Base-by-base conservation (phyloP, 2,888 invertebrate species). In the Folsomia manolachei region DNA sequence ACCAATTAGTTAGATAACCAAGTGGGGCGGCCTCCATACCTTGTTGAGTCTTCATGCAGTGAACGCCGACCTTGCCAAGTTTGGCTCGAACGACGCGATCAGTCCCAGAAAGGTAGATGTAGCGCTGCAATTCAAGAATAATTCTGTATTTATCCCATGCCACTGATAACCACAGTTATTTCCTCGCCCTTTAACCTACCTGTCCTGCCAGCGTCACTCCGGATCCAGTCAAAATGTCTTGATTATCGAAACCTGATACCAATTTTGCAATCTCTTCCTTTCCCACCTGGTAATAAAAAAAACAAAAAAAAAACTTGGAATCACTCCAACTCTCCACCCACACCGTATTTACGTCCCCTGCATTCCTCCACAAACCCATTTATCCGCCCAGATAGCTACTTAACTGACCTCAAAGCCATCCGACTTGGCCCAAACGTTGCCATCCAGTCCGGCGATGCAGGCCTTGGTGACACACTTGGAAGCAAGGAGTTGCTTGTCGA, bases 31-130 rank as follows among this genome's bases (percentile, higher is more conserved):
- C 14, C 7, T 39, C 39, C 14, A 39, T 39, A 92, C 92, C 91
- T 90, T 95, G 94, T 87, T 90, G 89, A 86, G 95, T 95, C 88
- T 94, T 95, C 93, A 95, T 94, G 91, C 94, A 94, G 85, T 95
- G 95, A 82, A 94, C 92, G 84, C 95, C 95, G 85, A 92, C 91
- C 88, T 94, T 93, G 86, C 93, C 94, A 83, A 93, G 89, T 87
- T 94, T 95, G 86, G 94, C 94, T 87, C 94, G 91, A 86, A 95
- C 91, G 84, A 95, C 94, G 85, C 91, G 91, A 85, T 95, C 94
- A 87, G 93, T 92, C 85, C 94, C 94, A 84, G 95, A 95, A 86
- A 95, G 90, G 89, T 94, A 95, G 87, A 95, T 94, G 90, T 94
- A 95, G 87, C 94, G 90, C n/a, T n/a, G n/a, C n/a, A n/a, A n/a